Conservation (phyloP, 2,113 vertebrate species). For the Daubentonia madagascariensis region DNA sequence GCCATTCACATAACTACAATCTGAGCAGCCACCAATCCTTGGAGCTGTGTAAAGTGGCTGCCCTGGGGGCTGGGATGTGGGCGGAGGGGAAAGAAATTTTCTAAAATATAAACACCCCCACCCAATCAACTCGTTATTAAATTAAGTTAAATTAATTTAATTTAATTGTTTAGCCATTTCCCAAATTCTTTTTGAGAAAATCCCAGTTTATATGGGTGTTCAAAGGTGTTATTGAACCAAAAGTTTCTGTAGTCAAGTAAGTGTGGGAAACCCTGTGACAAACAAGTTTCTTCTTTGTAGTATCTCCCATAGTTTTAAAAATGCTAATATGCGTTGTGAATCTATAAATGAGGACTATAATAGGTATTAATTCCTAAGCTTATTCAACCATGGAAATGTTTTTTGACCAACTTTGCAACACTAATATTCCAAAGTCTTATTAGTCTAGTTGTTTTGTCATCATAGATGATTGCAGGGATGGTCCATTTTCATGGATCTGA, state of each 20-base stretch:
- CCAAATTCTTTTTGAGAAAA: background rate
- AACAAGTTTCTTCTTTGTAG: background rate
- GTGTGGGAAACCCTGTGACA: background rate
- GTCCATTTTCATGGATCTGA: background rate
- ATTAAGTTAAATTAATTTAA: too few species aligned
- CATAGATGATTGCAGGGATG: background rate
- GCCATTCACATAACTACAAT: fast-evolving
- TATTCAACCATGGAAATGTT: background rate
- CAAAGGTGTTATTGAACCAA: background rate
- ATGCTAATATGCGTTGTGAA: too few species aligned
- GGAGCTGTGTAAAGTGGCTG: background rate
- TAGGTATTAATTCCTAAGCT: background rate
- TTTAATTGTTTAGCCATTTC: background rate
- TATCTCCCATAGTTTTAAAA: background rate
- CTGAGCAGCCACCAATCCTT: background rate
- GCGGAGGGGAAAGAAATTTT: background rate
- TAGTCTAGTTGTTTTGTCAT: background rate
- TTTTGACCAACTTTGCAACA: background rate
- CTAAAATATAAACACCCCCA: background rate
- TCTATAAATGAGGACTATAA: background rate
- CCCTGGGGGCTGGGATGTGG: background rate
- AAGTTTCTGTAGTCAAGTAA: background rate
- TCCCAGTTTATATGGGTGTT: background rate
- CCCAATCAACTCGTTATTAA: background rate
- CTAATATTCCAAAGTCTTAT: too few species aligned